phyloP scores from a whole-genome alignment of 1,140 invertebrate species.

The Papilio aristodemus region DNA sequence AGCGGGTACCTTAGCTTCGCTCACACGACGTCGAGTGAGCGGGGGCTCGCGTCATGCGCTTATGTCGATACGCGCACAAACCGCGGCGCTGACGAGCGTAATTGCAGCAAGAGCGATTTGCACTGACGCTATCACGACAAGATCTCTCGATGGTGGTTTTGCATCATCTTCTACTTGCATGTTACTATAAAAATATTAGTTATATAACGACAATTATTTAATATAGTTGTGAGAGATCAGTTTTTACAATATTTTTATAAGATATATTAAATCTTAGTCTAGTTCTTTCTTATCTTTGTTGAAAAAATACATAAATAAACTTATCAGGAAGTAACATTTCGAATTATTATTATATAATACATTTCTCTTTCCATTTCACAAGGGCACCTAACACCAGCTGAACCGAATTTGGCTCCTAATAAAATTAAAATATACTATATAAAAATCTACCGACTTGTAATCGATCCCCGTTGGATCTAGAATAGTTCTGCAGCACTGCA shows the following conservation, averaged over 20 bases:
- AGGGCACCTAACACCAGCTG: neutral
- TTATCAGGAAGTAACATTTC: too few relatives aligned
- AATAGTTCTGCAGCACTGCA: constrained; percentile 60
- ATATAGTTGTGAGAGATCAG: too few relatives aligned
- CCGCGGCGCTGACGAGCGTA: constrained; percentile 63
- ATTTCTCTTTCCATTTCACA: too few relatives aligned
- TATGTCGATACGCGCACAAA: constrained; percentile 10
- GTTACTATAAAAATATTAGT: constrained; percentile 44
- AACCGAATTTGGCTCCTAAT: neutral
- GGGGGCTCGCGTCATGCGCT: constrained; percentile 27
- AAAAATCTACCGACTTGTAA: constrained; percentile 9
- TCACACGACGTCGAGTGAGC: constrained; percentile 62
- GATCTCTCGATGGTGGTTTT: constrained; percentile 62
- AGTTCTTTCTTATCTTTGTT: too few relatives aligned
- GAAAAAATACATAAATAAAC: too few relatives aligned
- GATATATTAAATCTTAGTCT: too few relatives aligned
- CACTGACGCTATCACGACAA: constrained; percentile 67
- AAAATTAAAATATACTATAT: neutral
- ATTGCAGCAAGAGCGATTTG: constrained; percentile 64
- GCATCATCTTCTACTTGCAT: constrained; percentile 55
- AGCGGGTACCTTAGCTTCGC: constrained; percentile 43
- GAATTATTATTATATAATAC: too few relatives aligned
- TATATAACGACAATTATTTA: too few relatives aligned
- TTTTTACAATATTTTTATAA: too few relatives aligned
- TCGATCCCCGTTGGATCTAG: constrained; percentile 60